phyloP scores from a whole-genome alignment of 2,888 invertebrate species.

The Oscheius sp. region DNA sequence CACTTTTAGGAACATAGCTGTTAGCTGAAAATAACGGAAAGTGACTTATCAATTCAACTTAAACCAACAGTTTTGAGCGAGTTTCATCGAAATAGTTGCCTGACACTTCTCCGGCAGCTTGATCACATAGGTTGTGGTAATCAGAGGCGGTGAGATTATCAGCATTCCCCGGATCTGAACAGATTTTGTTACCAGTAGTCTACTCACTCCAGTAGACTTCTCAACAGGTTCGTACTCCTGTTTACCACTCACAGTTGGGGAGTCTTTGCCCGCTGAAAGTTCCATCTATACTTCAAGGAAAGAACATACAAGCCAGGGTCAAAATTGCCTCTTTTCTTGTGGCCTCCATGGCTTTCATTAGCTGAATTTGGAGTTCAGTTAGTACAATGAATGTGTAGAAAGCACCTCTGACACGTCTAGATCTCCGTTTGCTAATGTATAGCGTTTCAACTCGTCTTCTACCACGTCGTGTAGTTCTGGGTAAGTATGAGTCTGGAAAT shows the following conservation, averaged over 20 bases:
- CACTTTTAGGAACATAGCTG: background rate
- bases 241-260: conserved; percentile 1
- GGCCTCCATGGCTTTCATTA: conserved; percentile 3
- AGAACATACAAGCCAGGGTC: background rate
- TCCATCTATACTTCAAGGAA: background rate
- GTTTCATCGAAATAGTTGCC: conserved; percentile 13
- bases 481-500: conserved; percentile 9
- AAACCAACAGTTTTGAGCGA: conserved; percentile 22
- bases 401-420: conserved; percentile 12
- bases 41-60: background rate
- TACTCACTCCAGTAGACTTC: conserved; percentile 12
- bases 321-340: conserved; percentile 7
- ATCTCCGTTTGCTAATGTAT: conserved; percentile 3
- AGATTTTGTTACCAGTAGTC: background rate
- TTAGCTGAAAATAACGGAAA: conserved; percentile 14
- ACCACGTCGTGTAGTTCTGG: conserved; percentile 7
- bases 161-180: conserved; percentile 18
- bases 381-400: background rate
- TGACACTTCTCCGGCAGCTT: conserved; percentile 15
- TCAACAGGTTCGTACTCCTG: conserved; percentile 27
- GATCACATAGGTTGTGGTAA: conserved; percentile 10
- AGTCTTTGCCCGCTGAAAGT: background rate
- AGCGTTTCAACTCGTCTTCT: conserved; percentile 2
- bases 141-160: conserved; percentile 21
- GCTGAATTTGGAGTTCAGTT: background rate